Evolutionary conservation across 2,797 vertebrate genomes (phyloP).

Genomic region (Rachycentron canadum): DNA sequence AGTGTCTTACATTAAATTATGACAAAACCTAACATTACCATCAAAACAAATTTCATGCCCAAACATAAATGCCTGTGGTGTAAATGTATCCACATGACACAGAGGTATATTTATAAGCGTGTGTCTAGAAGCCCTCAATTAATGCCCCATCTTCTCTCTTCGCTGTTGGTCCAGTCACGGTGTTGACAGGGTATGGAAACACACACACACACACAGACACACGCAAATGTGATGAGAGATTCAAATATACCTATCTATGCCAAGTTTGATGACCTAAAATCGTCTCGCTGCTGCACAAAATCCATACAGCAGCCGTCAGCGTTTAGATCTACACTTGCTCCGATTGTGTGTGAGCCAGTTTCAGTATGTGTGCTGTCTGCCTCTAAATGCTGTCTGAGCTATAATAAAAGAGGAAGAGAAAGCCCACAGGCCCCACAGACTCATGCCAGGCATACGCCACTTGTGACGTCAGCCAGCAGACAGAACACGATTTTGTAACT

Average conservation of each 20-base stretch:
- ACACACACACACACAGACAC: constrained; percentile 12
- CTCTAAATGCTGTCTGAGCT: constrained; percentile 63
- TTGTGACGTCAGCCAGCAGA: constrained; percentile 76
- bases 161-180: constrained; percentile 45
- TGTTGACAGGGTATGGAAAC: constrained; percentile 38
- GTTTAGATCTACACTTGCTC: constrained; percentile 6
- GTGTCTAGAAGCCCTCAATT: constrained; percentile 57
- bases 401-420: constrained; percentile 79
- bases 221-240: constrained; percentile 36
- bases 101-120: constrained; percentile 44
- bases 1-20: constrained; percentile 12
- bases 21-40: constrained; percentile 28
- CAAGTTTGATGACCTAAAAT: constrained; percentile 4
- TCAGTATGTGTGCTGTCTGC: constrained; percentile 44
- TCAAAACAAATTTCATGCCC: constrained; percentile 38
- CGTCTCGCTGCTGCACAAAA: neutral
- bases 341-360: constrained; percentile 6
- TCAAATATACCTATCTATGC: neutral
- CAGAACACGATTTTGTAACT: constrained; percentile 77
- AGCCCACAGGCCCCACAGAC: constrained; percentile 65
- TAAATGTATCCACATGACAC: constrained; percentile 41
- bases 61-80: constrained; percentile 54
- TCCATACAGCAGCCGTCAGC: neutral
- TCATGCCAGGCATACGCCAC: constrained; percentile 64
- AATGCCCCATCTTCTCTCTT: constrained; percentile 41